These are phyloP conservation scores for Dryobota labecula DNA, from an alignment of 2,888 invertebrate species.

Conservation along the genomic window DNA sequence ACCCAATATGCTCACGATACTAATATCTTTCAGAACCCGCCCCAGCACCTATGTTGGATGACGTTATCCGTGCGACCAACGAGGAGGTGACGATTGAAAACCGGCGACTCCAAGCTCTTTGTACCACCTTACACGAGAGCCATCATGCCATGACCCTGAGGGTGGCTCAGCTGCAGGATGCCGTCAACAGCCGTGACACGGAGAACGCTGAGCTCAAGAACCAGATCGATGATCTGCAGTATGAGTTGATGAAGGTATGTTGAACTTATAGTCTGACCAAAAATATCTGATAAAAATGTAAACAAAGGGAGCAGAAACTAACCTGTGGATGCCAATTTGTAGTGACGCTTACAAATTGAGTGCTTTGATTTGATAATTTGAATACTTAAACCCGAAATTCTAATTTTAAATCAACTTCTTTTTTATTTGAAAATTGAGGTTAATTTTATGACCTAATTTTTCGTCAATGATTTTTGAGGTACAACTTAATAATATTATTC, in stretches of 20 bases:
- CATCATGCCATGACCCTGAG: constrained; percentile 98
- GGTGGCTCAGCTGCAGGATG: constrained; percentile 96
- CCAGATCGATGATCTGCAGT: constrained; percentile 98
- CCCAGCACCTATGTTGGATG: constrained; percentile 94
- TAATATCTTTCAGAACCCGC: constrained; percentile 85
- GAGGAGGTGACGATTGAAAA: constrained; percentile 97
- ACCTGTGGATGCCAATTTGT: neutral
- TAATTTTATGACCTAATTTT: neutral
- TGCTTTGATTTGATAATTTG: neutral
- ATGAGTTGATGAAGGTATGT: constrained; percentile 94
- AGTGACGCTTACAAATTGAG: neutral
- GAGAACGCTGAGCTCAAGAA: constrained; percentile 98
- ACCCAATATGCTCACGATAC: neutral
- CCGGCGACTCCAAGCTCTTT: constrained; percentile 96
- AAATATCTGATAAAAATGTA: neutral
- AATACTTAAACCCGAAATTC: neutral
- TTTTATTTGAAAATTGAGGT: no score
- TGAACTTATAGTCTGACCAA: neutral
- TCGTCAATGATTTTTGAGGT: neutral
- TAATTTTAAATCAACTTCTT: neutral
- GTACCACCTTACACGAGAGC: constrained; percentile 97
- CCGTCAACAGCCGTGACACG: constrained; percentile 97
- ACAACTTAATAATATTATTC: neutral
- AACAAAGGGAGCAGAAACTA: neutral
- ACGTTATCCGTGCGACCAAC: constrained; percentile 95